Evolutionary conservation across 1,140 invertebrate species (phyloP), one percentile per base, ranked within the genome.

Genomic region (Matsumurasca onukii): DNA sequence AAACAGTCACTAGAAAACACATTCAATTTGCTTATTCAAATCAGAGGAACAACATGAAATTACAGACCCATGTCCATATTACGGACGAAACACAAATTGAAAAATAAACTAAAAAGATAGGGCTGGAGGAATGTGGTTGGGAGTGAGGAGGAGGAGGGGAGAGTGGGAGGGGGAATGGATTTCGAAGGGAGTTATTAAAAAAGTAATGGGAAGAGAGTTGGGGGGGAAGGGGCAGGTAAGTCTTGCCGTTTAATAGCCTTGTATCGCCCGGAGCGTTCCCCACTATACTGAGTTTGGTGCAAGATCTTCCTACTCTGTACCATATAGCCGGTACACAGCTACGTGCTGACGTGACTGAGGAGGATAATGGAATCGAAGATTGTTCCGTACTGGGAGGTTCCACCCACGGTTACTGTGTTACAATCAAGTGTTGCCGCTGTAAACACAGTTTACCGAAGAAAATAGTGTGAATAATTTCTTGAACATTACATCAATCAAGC

Each of bases 91-190:
- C 25, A 59, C 55, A 59, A 59, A 59, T 59, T 59, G 55, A 59
- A 59, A 59, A 59, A 59, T 59, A 59, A 59, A 59, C 55, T 29
- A 59, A 59, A 51, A 59, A 59, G 55, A 59, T 59, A 59, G 55
- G 55, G 55, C 30, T 59, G 55, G 5, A 27, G 55, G 55, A 59
- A 59, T 59, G 55, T 59, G 55, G 55, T 22, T n/a, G n/a, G n/a
- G n/a, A n/a, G n/a, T n/a, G n/a, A n/a, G n/a, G n/a, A n/a, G n/a
- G n/a, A n/a, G n/a, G n/a, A n/a, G n/a, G n/a, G n/a, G n/a, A n/a
- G n/a, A n/a, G n/a, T n/a, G 30, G 30, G 55, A 59, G 55, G 24
- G 55, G 55, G 55, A 59, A 59, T 59, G 55, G 55, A 59, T 59
- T 59, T 59, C 55, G 55, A 59, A 24, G 55, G 55, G 55, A 59